These are phyloP conservation scores for Drosophila anceps DNA, from an alignment of 2,888 invertebrate genomes.

Conservation along the genomic window DNA sequence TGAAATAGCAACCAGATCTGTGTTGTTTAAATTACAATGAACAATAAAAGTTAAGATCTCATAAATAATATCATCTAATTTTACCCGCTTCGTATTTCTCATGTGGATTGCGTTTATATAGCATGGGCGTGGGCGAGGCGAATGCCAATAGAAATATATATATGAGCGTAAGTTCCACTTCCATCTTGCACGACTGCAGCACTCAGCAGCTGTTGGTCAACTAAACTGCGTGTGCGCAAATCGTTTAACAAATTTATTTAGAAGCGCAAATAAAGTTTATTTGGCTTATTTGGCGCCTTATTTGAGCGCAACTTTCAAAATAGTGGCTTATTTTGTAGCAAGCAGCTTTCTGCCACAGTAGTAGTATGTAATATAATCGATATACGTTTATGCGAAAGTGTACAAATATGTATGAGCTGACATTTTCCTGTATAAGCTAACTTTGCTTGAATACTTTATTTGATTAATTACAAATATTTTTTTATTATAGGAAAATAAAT, in stretches of 20 bases:
- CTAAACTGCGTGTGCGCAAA: slow-evolving; percentile 34
- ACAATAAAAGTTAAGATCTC: neutral
- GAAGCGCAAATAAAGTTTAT: neutral
- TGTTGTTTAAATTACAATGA: neutral
- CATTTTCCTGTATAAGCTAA: neutral
- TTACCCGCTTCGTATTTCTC: slow-evolving; percentile 86
- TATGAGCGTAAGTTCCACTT: slow-evolving; percentile 41
- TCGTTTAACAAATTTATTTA: neutral
- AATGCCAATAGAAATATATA: slow-evolving; percentile 48
- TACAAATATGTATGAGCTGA: too few species aligned
- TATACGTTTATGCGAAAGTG: neutral
- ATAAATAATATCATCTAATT: neutral
- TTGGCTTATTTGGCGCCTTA: neutral
- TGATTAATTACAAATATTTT: too few species aligned
- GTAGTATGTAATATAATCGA: slow-evolving; percentile 13
- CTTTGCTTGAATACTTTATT: neutral
- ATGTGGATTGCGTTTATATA: slow-evolving; percentile 86
- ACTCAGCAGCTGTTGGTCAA: slow-evolving; percentile 25
- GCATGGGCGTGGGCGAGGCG: slow-evolving; percentile 84
- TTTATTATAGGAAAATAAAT: neutral
- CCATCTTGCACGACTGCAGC: slow-evolving; percentile 29
- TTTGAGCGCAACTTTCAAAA: slow-evolving; percentile 25
- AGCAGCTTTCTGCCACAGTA: neutral
- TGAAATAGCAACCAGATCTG: slow-evolving; percentile 89
- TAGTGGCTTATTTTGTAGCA: slow-evolving; percentile 29